A percentile compares a stretch with the other conserved stretches of the same genome.
These are phyloP conservation scores for Calonectris borealis DNA, from an alignment of 2,113 vertebrate species.

Conservation along the genomic window DNA sequence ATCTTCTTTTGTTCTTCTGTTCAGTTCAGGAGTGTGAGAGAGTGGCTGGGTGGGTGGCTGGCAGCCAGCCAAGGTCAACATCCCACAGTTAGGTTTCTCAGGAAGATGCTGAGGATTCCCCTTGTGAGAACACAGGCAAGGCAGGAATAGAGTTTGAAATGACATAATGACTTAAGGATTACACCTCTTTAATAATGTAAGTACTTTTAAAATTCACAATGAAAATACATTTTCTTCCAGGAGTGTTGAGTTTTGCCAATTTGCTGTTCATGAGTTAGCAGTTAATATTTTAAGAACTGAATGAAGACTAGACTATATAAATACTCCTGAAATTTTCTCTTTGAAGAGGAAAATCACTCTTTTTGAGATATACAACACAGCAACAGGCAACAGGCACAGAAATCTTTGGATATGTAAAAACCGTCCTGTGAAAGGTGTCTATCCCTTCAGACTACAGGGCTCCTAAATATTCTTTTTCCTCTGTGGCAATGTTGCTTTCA, in stretches of 20 bases:
- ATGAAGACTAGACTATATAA: not conserved
- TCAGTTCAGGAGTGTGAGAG: not conserved
- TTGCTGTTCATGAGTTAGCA: not conserved
- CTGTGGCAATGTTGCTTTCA: not conserved
- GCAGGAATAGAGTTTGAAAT: not conserved
- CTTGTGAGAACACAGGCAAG: not conserved
- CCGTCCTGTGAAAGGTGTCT: not conserved
- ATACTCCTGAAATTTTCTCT: not conserved
- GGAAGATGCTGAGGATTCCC: not conserved
- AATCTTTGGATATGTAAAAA: not conserved
- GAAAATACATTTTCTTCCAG: not conserved
- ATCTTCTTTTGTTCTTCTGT: not conserved
- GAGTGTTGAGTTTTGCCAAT: not conserved
- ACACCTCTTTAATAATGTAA: not conserved
- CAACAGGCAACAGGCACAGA: not conserved
- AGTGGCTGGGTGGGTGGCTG: accelerated
- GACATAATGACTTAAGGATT: not conserved
- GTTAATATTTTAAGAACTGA: not conserved
- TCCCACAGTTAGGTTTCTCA: not conserved
- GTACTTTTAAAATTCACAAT: not conserved
- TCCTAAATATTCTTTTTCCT: not conserved
- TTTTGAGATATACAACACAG: not conserved
- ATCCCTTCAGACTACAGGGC: not conserved
- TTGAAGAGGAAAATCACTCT: not conserved
- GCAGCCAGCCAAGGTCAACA: not conserved